Conservation (phyloP, 2,113 vertebrate species). For the Gymnorhina tibicen region DNA sequence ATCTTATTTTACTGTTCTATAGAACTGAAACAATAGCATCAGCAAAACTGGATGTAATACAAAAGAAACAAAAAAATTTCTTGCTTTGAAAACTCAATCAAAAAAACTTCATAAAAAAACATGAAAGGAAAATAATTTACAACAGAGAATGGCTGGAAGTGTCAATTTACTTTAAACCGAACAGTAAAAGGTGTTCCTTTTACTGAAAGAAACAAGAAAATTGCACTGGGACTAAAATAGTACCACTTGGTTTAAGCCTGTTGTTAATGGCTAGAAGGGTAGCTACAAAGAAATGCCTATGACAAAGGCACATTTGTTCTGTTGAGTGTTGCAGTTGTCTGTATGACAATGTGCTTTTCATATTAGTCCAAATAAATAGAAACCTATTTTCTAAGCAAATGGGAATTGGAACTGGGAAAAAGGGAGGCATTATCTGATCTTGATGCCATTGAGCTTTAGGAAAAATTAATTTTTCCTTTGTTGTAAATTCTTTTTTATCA, state of each 20-base stretch:
- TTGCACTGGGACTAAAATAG: conserved; percentile 22
- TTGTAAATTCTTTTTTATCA: conserved; percentile 58
- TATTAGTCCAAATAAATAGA: conserved; percentile 46
- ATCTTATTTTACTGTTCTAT: neutral
- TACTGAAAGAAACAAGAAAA: conserved; percentile 49
- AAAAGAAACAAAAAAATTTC: neutral
- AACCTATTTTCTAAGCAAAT: conserved; percentile 43
- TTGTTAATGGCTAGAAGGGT: neutral
- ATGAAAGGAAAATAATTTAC: neutral
- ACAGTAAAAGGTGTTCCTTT: conserved; percentile 37
- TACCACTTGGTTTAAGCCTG: conserved; percentile 19
- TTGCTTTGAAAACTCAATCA: neutral
- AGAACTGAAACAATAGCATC: neutral
- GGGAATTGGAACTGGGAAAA: conserved; percentile 9
- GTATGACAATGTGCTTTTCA: conserved; percentile 7
- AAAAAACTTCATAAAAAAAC: neutral
- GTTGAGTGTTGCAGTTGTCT: neutral
- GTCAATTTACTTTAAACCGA: conserved; percentile 32
- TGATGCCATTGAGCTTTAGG: conserved; percentile 11
- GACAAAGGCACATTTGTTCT: conserved; percentile 38
- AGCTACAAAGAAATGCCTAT: neutral
- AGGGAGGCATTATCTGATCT: neutral
- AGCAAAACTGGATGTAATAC: neutral
- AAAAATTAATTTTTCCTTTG: conserved; percentile 66
- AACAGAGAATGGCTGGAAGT: neutral